Evolutionary conservation across 2,888 invertebrate species (phyloP).

Genomic region (Deilephila elpenor): DNA sequence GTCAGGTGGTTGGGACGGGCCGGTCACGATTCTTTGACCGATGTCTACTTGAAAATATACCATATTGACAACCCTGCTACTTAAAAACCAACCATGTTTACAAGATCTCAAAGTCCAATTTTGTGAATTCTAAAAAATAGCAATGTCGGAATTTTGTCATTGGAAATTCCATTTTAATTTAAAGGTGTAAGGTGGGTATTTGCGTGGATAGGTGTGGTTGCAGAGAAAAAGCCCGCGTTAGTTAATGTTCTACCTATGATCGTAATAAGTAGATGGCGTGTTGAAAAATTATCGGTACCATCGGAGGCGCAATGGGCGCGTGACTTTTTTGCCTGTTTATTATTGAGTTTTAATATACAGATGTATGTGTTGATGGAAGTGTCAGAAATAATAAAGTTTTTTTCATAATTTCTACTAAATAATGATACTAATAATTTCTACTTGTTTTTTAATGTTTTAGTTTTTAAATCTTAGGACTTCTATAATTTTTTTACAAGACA

Average conservation of each 20-base stretch:
- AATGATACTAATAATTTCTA: no score
- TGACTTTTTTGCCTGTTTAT: slow-evolving; percentile 81
- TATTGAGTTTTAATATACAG: slow-evolving; percentile 69
- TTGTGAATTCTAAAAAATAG: slow-evolving; percentile 35
- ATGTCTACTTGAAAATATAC: slow-evolving; percentile 71
- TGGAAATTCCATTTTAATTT: slow-evolving; percentile 41
- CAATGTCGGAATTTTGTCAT: slow-evolving; percentile 36
- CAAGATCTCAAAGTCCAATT: slow-evolving; percentile 34
- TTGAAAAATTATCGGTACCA: slow-evolving; percentile 84
- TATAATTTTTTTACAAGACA: no score
- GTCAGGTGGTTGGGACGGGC: slow-evolving; percentile 82
- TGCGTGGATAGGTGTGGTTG: slow-evolving; percentile 35
- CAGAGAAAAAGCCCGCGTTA: slow-evolving; percentile 70
- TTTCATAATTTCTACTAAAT: no score
- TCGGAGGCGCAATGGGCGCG: slow-evolving; percentile 82
- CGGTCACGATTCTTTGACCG: slow-evolving; percentile 83
- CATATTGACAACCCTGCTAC: slow-evolving; percentile 36
- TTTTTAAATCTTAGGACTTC: no score
- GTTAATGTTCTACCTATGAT: slow-evolving; percentile 82
- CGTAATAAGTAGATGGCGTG: slow-evolving; percentile 84
- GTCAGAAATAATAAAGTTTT: slow-evolving; percentile 29
- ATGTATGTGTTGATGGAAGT: slow-evolving; percentile 55
- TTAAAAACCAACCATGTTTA: slow-evolving; percentile 48
- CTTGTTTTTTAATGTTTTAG: no score
- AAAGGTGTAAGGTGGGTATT: slow-evolving; percentile 44